These are phyloP conservation scores for Harmothoe impar DNA, from an alignment of 2,888 invertebrate species.

Conservation along the genomic window DNA sequence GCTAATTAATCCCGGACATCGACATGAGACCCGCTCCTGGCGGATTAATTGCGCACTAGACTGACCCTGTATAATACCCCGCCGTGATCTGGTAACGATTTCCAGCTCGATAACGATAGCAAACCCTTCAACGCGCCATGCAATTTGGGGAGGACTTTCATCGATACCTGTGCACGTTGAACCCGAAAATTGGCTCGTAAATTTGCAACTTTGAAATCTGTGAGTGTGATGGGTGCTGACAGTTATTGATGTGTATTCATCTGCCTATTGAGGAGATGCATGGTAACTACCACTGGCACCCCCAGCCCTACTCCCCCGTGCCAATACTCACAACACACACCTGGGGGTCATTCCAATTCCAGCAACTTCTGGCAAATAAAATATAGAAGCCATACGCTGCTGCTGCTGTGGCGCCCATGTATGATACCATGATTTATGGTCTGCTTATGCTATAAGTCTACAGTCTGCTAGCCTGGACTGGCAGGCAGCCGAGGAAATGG, in stretches of 20 bases:
- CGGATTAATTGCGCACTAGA: not conserved
- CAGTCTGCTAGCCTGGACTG: not conserved
- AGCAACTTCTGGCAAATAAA: not conserved
- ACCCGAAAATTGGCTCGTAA: constrained; percentile 46
- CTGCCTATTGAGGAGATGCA: not conserved
- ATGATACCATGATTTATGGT: constrained; percentile 43
- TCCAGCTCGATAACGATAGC: not conserved
- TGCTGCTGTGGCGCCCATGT: not conserved
- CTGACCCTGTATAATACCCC: not conserved
- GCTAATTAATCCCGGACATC: not conserved
- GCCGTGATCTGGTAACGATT: not conserved
- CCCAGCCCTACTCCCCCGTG: not conserved
- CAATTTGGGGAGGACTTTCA: not conserved
- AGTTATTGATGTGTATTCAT: constrained; percentile 15
- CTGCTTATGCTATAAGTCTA: constrained; percentile 14
- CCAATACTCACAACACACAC: not conserved
- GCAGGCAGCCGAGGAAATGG: constrained; percentile 32
- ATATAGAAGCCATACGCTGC: not conserved
- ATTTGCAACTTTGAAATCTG: constrained; percentile 13
- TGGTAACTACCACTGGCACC: not conserved
- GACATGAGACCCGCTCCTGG: not conserved
- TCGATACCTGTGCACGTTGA: constrained; percentile 20
- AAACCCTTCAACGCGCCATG: not conserved
- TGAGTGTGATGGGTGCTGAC: not conserved
- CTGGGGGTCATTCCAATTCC: not conserved